These are phyloP conservation scores for Smithornis capensis DNA, from an alignment of 2,113 vertebrate genomes.

Conservation along the genomic window DNA sequence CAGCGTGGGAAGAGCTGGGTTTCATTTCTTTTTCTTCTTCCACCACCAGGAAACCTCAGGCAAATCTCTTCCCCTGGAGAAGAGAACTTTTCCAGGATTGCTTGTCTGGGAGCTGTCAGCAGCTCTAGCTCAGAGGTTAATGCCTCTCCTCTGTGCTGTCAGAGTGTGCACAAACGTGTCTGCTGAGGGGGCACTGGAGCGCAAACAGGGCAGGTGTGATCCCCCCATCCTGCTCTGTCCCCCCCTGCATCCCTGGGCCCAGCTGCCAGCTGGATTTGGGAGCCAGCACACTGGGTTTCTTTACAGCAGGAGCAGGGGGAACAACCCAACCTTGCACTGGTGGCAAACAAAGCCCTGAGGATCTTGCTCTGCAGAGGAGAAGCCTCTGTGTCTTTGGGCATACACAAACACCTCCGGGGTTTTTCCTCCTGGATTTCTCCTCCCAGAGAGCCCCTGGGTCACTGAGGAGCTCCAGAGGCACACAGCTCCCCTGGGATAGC, in stretches of 20 bases:
- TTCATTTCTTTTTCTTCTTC: not conserved
- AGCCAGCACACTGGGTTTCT: not conserved
- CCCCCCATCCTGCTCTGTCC: not conserved
- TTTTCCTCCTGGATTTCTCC: not conserved
- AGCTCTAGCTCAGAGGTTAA: not conserved
- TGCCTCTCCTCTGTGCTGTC: not conserved
- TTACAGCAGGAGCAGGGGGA: not conserved
- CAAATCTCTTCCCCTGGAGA: not conserved
- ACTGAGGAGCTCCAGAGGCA: not conserved
- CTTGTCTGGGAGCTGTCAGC: not conserved
- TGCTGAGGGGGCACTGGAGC: not conserved
- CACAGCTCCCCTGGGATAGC: not conserved
- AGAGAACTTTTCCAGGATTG: not conserved
- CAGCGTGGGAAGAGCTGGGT: not conserved
- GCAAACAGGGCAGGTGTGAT: not conserved
- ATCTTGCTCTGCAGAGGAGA: not conserved
- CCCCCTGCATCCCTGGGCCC: fast-evolving
- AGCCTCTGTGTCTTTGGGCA: not conserved
- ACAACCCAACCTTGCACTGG: not conserved
- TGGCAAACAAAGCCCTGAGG: not conserved
- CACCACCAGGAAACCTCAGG: not conserved
- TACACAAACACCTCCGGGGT: not conserved
- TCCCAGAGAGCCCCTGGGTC: no score
- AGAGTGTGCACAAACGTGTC: not conserved
- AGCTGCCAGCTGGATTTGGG: not conserved